Conservation (phyloP, 2,113 vertebrate genomes). For the Seriola rivoliana region DNA sequence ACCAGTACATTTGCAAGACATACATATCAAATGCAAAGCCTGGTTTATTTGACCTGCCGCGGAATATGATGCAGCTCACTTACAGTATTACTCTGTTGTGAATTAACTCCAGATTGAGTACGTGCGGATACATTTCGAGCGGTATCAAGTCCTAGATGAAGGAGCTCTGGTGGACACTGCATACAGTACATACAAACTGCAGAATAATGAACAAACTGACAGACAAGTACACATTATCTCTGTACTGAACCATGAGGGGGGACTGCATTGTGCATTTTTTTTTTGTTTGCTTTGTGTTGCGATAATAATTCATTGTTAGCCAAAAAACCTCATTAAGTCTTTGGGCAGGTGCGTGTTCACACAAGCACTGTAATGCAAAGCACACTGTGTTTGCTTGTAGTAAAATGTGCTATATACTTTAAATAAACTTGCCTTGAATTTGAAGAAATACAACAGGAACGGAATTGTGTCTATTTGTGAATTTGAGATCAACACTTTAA, state of each 20-base stretch:
- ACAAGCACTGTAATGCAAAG: neutral
- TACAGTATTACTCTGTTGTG: slow-evolving; percentile 8
- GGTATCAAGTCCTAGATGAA: neutral
- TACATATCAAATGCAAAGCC: slow-evolving; percentile 14
- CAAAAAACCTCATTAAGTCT: neutral
- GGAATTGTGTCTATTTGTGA: too few relatives aligned
- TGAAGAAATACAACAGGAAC: neutral
- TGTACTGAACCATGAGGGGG: neutral
- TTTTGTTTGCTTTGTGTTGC: neutral
- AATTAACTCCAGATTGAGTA: slow-evolving; percentile 18
- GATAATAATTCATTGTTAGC: neutral
- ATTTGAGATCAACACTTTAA: neutral
- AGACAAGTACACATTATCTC: neutral
- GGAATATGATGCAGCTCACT: slow-evolving; percentile 27
- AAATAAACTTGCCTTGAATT: neutral
- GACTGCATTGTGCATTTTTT: neutral
- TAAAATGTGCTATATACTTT: neutral
- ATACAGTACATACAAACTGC: neutral
- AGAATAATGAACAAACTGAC: neutral
- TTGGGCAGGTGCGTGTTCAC: neutral
- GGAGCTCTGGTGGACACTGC: neutral
- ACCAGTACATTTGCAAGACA: slow-evolving; percentile 18
- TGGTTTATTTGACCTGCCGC: neutral
- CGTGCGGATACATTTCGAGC: neutral
- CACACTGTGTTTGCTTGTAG: neutral